These are phyloP conservation scores for Cynodonichthys magdalenae DNA, from an alignment of 2,797 vertebrate species.

Conservation along the genomic window DNA sequence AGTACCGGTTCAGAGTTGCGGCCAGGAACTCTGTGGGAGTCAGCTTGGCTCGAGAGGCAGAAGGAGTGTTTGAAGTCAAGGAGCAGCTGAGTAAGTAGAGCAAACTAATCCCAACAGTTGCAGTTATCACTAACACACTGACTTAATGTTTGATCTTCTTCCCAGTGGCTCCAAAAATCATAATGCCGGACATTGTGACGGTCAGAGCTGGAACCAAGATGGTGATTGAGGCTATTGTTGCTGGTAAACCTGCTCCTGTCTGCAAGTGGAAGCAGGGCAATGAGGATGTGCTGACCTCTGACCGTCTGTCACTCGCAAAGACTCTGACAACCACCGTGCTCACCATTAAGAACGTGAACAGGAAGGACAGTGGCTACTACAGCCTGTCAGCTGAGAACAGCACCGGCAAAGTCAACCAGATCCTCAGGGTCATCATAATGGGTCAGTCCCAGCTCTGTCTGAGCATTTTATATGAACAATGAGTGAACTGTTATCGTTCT, in stretches of 20 bases:
- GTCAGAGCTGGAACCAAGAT: conserved; percentile 95
- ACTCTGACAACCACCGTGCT: conserved; percentile 86
- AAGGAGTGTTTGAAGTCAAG: conserved; percentile 95
- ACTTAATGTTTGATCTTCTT: conserved; percentile 1
- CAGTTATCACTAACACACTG: not conserved
- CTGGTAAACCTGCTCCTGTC: conserved; percentile 91
- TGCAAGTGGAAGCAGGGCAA: conserved; percentile 93
- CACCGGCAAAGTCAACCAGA: conserved; percentile 88
- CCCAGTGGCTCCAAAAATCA: conserved; percentile 93
- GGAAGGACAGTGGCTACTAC: conserved; percentile 94
- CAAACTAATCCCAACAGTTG: not conserved
- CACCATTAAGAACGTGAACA: conserved; percentile 91
- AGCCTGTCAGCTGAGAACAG: conserved; percentile 94
- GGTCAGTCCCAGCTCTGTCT: conserved; percentile 80
- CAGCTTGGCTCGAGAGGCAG: conserved; percentile 91
- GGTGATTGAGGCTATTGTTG: conserved; percentile 91
- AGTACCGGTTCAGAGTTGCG: conserved; percentile 95
- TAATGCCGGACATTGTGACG: conserved; percentile 90
- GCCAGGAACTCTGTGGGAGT: conserved; percentile 94
- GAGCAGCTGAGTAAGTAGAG: conserved; percentile 93
- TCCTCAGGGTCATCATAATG: conserved; percentile 90
- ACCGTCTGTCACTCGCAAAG: conserved; percentile 91
- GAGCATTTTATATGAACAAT: not conserved
- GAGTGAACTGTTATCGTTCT: not conserved
- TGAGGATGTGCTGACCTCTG: conserved; percentile 89